Evolutionary conservation across 2,888 invertebrate species (phyloP), one percentile per base, ranked within the genome.

Genomic region (Monopis laevigella): DNA sequence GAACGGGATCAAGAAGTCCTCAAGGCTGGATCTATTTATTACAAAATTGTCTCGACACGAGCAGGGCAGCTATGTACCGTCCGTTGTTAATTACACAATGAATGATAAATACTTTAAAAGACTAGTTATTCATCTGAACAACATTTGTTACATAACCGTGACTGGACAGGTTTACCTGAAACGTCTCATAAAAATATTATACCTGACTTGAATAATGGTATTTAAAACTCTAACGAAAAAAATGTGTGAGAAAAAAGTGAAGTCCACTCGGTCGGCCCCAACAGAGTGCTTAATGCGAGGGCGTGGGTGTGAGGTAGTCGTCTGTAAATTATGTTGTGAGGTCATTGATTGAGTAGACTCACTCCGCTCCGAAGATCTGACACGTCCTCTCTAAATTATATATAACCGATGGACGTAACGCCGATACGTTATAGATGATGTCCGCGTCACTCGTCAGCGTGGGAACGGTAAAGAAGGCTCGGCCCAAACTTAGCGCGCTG

Each of bases 21-120:
- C 75, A 80, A 80, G 78, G 80, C 59, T 70, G 60, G 64, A 77
- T 74, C 69, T 62, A 77, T 78, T 77, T 72, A 57, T 63, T 62
- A 69, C 16, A 17, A 17, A 67, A 65, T 69, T 67, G 69, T 62
- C 38, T 43, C 30, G 8, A 8, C 8, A 21, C 24, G 8, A 21
- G 8, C 24, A 32, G n/a, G 32, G 17, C 32, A 8, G 17, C 2
- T 17, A 17, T 7, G 32, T 32, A 32, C 4, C 17, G n/a, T n/a
- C n/a, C n/a, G n/a, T 32, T 17, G 32, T 32, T 32, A 32, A 32
- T 32, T 32, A 32, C 32, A 32, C 11, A 17, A 32, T 32, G 14
- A 32, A 32, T 32, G 32, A 14, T 12, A 8, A 17, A 32, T 32
- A 14, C 32, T 16, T 17, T 5, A 8, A 32, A 32, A n/a, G n/a